phyloP scores from a whole-genome alignment of 2,113 vertebrate genomes.

The Gasterosteus aculeatus region DNA sequence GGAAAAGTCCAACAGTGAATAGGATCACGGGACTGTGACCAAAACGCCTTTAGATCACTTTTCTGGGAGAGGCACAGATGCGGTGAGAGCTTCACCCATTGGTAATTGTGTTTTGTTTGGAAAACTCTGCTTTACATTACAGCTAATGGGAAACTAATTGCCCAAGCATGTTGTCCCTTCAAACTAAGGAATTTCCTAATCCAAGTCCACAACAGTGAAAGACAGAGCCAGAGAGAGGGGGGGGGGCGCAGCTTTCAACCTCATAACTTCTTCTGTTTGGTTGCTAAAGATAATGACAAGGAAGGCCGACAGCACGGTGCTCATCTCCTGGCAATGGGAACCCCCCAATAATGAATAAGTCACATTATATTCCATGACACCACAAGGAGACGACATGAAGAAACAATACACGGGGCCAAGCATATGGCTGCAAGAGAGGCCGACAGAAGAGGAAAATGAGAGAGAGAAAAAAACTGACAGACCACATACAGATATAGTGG shows the following conservation, averaged over 20 bases:
- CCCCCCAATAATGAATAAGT: conserved; percentile 64
- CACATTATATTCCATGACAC: conserved; percentile 70
- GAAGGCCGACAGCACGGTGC: conserved; percentile 38
- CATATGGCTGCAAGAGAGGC: conserved; percentile 52
- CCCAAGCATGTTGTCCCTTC: conserved; percentile 53
- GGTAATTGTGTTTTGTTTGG: conserved; percentile 72
- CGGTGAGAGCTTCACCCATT: conserved; percentile 38
- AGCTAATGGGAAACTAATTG: conserved; percentile 79
- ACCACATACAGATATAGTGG: conserved; percentile 39
- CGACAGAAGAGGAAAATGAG: conserved; percentile 15
- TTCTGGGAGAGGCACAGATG: conserved; percentile 49
- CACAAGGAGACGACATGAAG: conserved; percentile 63
- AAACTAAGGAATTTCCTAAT: conserved; percentile 61
- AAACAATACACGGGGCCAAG: conserved; percentile 32
- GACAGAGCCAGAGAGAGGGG: not conserved
- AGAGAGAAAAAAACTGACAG: conserved; percentile 28
- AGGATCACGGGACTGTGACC: conserved; percentile 49
- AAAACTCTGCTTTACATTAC: conserved; percentile 61
- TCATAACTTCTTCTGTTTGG: conserved; percentile 51
- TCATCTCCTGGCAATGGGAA: conserved; percentile 53
- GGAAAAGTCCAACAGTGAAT: conserved; percentile 55
- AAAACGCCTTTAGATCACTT: conserved; percentile 50
- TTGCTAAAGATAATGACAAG: conserved; percentile 45
- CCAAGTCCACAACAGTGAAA: conserved; percentile 44
- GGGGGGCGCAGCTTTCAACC: conserved; percentile 27